Evolutionary conservation across 2,797 vertebrate species (phyloP), one percentile per base, ranked within the genome.

Genomic region (Apogon hyalosoma): DNA sequence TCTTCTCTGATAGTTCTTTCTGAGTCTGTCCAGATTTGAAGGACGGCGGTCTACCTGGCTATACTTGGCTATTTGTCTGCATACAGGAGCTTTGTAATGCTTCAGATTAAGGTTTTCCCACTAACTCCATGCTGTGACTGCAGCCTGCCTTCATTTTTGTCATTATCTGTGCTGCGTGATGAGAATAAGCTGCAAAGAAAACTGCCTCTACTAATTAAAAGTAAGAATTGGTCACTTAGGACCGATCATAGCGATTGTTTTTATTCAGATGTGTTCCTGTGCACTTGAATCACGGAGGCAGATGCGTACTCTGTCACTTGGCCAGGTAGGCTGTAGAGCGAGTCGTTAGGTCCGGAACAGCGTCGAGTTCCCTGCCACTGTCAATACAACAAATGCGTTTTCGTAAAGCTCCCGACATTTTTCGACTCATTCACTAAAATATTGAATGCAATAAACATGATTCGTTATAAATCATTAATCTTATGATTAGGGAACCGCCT

Each of bases 401-500:
- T 58, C 24, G 42, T 5, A 6, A 6, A 24, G 42, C 42, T 16
- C 11, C 13, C 21, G 15, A 10, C 33, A 10, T 5, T 4, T 56
- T 51, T 12, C 8, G 41, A 21, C 36, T 28, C n/a, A 3, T 52
- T 55, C 24, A 33, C 6, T 15, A 24, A 47, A 43, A 59, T 7
- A 10, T 24, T 8, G 1, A 36, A 15, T 41, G 60, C 39, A 68
- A 46, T 16, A 28, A 33, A 15, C 77, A 7, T 5, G 0, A 14
- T 7, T 12, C 11, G 45, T 0, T 12, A 42, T 31, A 7, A 59
- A 73, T 46, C 12, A 19, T 8, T 6, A 21, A 24, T 45, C 2
- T 78, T 73, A 62, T 79, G 86, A 51, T 78, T 87, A 88, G 79
- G 70, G 79, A 89, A 80, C 88, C 90, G 87, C 84, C 90, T 87